These are phyloP conservation scores for Daboia siamensis DNA, from an alignment of 2,113 vertebrate genomes.

Conservation along the genomic window DNA sequence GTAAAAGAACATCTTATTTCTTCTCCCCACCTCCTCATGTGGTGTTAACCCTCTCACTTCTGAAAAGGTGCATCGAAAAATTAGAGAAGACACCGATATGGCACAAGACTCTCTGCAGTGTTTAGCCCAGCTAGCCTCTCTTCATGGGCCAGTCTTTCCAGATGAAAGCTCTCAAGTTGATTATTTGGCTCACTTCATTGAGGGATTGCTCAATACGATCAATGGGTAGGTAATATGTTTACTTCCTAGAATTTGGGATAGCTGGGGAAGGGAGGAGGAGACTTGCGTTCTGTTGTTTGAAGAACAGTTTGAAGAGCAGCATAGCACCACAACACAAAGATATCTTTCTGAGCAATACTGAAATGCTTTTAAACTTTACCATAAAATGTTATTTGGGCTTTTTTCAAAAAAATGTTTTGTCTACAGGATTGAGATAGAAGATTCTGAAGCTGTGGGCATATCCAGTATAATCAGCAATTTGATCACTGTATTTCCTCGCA, in stretches of 20 bases:
- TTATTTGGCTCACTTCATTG: slow-evolving; percentile 96
- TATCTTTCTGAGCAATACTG: neutral
- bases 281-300: neutral
- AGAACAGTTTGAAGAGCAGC: neutral
- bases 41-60: slow-evolving; percentile 63
- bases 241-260: slow-evolving; percentile 55
- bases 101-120: slow-evolving; percentile 98
- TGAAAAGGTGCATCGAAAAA: slow-evolving; percentile 95
- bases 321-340: neutral
- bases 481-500: slow-evolving; percentile 94
- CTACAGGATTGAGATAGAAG: slow-evolving; percentile 96
- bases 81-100: slow-evolving; percentile 98
- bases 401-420: slow-evolving; percentile 31
- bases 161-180: slow-evolving; percentile 95
- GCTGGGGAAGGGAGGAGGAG: slow-evolving; percentile 19
- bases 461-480: slow-evolving; percentile 97
- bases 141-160: slow-evolving; percentile 93
- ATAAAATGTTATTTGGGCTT: slow-evolving; percentile 21
- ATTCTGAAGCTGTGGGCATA: slow-evolving; percentile 96
- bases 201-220: slow-evolving; percentile 95
- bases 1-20: slow-evolving; percentile 66
- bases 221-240: slow-evolving; percentile 86
- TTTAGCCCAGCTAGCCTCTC: slow-evolving; percentile 94
- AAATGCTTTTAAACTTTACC: neutral
- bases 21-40: slow-evolving; percentile 46